Evolutionary conservation across 2,113 vertebrate genomes (phyloP), one percentile per base, ranked within the genome.

Genomic region (Tragelaphus scriptus): DNA sequence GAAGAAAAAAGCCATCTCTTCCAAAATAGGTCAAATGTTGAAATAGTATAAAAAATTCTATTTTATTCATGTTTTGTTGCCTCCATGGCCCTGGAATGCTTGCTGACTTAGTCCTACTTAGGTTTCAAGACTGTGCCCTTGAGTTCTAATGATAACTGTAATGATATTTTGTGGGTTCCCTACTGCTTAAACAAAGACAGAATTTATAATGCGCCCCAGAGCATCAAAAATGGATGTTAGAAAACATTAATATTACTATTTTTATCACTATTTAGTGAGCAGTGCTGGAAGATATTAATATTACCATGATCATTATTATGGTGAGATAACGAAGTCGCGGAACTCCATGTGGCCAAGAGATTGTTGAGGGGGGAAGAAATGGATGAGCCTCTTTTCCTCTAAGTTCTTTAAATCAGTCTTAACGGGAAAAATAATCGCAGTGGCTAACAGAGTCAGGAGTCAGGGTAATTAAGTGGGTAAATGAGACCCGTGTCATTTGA

Each of bases 201-300:
- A 99, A 99, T 98, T 98, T 98, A 98, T 98, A 98, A 98, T 97
- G 95, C 0, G 25, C 96, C 98, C 94, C 96, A 86, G 86, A 99
- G 98, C 98, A 95, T 68, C 97, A 68, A 65, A 97, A 98, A 98
- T 21, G 98, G 93, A 98, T 98, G 95, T 97, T 98, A 94, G 97
- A 98, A 99, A 98, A 97, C 88, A 95, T 97, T 98, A 97, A 98
- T 98, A 97, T 89, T 98, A 94, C 96, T 99, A 98, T 99, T 99
- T 98, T 98, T 98, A 98, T 98, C 94, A 59, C 97, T 98, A 95
- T 98, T 99, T 98, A 98, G 97, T 98, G 98, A 98, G 86, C 97
- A 96, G 96, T 49, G 97, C 95, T 98, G 84, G 98, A 97, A 99
- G 98, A 94, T 98, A 98, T 98, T 98, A 99, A 98, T 98, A 98